Conservation (phyloP, 2,797 vertebrate species). For the Propithecus deckenii region DNA sequence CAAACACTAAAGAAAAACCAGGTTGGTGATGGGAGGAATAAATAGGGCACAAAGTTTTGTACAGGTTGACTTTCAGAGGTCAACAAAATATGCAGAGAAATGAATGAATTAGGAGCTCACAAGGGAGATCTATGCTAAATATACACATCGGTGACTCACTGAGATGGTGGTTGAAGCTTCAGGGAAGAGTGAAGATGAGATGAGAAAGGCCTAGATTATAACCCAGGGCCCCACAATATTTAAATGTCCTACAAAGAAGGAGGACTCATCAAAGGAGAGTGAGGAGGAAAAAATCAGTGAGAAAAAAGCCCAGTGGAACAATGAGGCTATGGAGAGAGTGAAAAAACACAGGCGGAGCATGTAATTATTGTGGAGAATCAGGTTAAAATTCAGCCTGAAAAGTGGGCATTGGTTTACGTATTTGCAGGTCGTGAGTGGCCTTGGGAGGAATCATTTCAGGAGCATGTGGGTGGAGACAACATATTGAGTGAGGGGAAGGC, state of each 20-base stretch:
- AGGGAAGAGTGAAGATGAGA: not conserved
- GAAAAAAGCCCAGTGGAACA: not conserved
- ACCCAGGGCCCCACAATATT: not conserved
- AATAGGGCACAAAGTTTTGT: not conserved
- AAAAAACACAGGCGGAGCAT: not conserved
- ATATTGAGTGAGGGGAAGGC: not conserved
- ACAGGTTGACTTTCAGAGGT: not conserved
- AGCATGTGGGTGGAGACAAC: not conserved
- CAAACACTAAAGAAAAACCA: not conserved
- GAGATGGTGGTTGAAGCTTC: not conserved
- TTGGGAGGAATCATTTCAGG: not conserved
- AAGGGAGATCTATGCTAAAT: not conserved
- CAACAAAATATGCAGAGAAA: not conserved
- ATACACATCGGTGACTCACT: not conserved
- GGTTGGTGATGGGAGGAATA: not conserved
- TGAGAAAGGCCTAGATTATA: not conserved
- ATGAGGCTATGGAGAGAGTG: not conserved
- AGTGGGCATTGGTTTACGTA: not conserved
- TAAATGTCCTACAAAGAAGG: not conserved
- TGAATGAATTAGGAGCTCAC: not conserved
- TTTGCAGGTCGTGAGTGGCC: not conserved
- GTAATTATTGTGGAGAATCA: not conserved
- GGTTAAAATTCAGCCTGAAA: not conserved
- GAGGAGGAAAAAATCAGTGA: not conserved
- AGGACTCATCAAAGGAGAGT: not conserved